Base-by-base conservation (phyloP, 1,140 invertebrate species). In the Caerostris extrusa region DNA sequence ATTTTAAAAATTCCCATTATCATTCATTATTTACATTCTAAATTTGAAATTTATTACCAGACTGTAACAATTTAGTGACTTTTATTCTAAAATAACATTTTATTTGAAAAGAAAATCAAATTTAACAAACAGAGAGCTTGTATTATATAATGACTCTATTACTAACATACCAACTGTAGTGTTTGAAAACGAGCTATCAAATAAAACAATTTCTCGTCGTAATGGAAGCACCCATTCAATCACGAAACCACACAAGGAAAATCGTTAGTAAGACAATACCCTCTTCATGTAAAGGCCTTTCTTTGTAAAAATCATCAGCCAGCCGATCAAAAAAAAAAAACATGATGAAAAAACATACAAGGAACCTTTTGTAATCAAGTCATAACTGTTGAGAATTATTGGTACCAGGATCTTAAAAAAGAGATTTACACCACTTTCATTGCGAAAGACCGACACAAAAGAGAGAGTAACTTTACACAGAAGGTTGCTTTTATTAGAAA, bases 401-500 rank as follows among this genome's bases (percentile, higher is more conserved):
- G 19, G 14, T 17, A 58, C 55, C 6, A 3, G 17, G n/a, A 56
- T 85, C 4, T 58, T 85, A 56, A 60, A 85, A 85, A 83, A 56
- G 57, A 57, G 57, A 85, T 85, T 85, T 85, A 58, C 83, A 85
- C 83, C 83, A 85, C 83, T 85, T 85, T 85, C 83, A 58, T 85
- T 34, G 57, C n/a, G 8, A 19, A 85, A 55, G 56, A 34, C n/a
- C 0, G n/a, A 5, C 83, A 57, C 83, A 85, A 85, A 85, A 85
- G 57, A 85, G 50, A 85, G 83, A 85, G 56, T 60, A 85, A 58
- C 83, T 85, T 85, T 58, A 58, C 83, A 88, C 58, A 88, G 86
- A 88, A 88, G 58, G 86, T 55, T 88, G 61, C 86, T 88, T 88
- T 88, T 88, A 88, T 88, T 88, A 88, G 86, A 88, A 88, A 88